A percentile compares a stretch with the other conserved stretches of the same genome.
These are phyloP conservation scores for Corbicula japonica DNA, from an alignment of 2,888 invertebrate genomes.

Conservation along the genomic window DNA sequence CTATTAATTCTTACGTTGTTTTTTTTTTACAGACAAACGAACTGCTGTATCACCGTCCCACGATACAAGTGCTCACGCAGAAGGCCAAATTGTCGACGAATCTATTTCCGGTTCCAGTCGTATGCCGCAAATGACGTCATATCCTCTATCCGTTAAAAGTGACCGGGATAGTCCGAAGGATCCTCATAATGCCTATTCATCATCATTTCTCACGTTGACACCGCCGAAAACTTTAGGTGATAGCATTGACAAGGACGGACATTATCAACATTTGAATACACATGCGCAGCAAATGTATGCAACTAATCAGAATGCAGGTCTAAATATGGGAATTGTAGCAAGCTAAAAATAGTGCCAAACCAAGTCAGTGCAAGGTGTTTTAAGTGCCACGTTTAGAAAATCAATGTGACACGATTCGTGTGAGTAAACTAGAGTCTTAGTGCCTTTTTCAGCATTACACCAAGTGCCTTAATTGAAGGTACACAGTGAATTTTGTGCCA, in stretches of 20 bases:
- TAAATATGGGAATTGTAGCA: slow-evolving; percentile 66
- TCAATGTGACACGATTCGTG: too few relatives aligned
- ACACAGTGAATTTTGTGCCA: too few relatives aligned
- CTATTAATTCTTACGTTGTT: too few relatives aligned
- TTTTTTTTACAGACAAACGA: slow-evolving; percentile 49
- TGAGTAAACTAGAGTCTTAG: too few relatives aligned
- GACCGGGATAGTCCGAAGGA: slow-evolving; percentile 65
- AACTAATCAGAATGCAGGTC: slow-evolving; percentile 55
- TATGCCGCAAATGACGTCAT: slow-evolving; percentile 60
- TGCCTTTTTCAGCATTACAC: too few relatives aligned
- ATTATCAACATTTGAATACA: slow-evolving; percentile 59
- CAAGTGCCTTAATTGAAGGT: too few relatives aligned
- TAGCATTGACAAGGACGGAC: slow-evolving; percentile 56
- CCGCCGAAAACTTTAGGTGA: slow-evolving; percentile 57
- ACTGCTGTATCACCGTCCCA: slow-evolving; percentile 49
- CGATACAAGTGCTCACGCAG: slow-evolving; percentile 47
- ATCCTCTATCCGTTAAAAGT: slow-evolving; percentile 53
- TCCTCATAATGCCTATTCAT: slow-evolving; percentile 40
- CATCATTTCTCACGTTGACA: slow-evolving; percentile 62
- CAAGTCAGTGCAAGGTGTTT: too few relatives aligned
- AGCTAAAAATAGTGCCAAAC: too few relatives aligned
- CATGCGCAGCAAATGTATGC: slow-evolving; percentile 67
- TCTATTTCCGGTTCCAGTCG: slow-evolving; percentile 56
- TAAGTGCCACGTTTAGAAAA: too few relatives aligned
- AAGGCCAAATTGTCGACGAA: slow-evolving; percentile 38